Conservation (phyloP, 2,797 vertebrate genomes). For the Toxotes lorentzi region DNA sequence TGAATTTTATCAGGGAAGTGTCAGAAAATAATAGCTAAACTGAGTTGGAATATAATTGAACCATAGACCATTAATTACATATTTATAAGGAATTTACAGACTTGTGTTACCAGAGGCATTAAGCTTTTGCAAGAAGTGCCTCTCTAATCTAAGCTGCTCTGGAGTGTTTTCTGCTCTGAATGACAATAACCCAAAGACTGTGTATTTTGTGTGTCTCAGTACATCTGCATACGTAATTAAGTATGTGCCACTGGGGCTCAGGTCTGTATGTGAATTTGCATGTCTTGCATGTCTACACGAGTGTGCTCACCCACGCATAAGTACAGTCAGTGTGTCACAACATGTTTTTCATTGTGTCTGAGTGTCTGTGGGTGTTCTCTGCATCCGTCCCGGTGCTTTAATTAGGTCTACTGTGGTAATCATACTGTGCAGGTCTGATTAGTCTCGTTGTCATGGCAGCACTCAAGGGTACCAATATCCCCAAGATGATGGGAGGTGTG, state of each 20-base stretch:
- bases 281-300: slow-evolving; percentile 6
- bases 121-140: neutral
- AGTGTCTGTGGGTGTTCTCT: slow-evolving; percentile 24
- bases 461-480: slow-evolving; percentile 16
- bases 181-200: slow-evolving; percentile 15
- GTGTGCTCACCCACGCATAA: slow-evolving; percentile 21
- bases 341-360: slow-evolving; percentile 25
- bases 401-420: slow-evolving; percentile 58
- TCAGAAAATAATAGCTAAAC: neutral
- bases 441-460: slow-evolving; percentile 51
- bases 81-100: slow-evolving; percentile 20
- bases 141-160: slow-evolving; percentile 26
- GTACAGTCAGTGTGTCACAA: slow-evolving; percentile 13
- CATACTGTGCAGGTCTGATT: slow-evolving; percentile 43
- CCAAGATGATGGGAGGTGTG: slow-evolving; percentile 20
- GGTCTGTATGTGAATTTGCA: slow-evolving; percentile 15
- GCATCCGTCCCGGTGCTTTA: slow-evolving; percentile 17
- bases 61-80: slow-evolving; percentile 14
- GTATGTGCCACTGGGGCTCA: slow-evolving; percentile 28
- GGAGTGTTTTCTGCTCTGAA: slow-evolving; percentile 33
- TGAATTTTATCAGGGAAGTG: neutral
- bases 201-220: slow-evolving; percentile 11
- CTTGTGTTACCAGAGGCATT: neutral
- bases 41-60: neutral
- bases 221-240: slow-evolving; percentile 35